Conservation (phyloP, 2,888 invertebrate genomes). For the Mactromeris polynyma region DNA sequence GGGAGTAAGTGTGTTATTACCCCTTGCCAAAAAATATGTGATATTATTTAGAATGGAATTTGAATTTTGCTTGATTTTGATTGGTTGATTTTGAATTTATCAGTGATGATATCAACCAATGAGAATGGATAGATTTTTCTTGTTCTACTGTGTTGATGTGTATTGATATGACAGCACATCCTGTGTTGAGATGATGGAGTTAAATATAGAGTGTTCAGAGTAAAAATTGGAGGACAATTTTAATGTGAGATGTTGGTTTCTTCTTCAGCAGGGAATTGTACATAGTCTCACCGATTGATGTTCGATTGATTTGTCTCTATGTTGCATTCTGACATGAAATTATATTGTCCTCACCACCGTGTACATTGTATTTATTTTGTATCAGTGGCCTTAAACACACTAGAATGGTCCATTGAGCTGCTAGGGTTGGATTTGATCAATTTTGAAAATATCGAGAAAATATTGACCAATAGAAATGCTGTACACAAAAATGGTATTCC, state of each 20-base stretch:
- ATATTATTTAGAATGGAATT: conserved; percentile 44
- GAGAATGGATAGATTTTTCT: conserved; percentile 9
- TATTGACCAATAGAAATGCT: too few species aligned
- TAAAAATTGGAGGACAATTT: neutral
- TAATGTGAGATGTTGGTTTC: conserved; percentile 20
- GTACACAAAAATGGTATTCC: too few species aligned
- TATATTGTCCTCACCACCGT: neutral
- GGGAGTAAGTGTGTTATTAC: conserved; percentile 13
- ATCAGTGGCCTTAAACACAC: neutral
- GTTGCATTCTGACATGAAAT: neutral
- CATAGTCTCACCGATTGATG: conserved; percentile 39
- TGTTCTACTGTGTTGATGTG: neutral
- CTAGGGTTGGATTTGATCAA: too few species aligned
- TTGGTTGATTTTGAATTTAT: conserved; percentile 33
- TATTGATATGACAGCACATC: neutral
- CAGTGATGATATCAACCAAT: conserved; percentile 3
- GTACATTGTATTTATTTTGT: neutral
- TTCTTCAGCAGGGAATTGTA: conserved; percentile 62
- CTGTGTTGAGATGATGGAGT: neutral
- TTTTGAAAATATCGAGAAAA: too few species aligned
- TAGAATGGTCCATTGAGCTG: neutral
- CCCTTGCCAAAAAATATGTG: conserved; percentile 48
- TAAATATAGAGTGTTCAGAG: conserved; percentile 2
- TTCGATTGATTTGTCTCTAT: neutral
- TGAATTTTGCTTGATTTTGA: conserved; percentile 21